phyloP scores from a whole-genome alignment of 2,113 vertebrate genomes.

The Ptilonorhynchus violaceus region DNA sequence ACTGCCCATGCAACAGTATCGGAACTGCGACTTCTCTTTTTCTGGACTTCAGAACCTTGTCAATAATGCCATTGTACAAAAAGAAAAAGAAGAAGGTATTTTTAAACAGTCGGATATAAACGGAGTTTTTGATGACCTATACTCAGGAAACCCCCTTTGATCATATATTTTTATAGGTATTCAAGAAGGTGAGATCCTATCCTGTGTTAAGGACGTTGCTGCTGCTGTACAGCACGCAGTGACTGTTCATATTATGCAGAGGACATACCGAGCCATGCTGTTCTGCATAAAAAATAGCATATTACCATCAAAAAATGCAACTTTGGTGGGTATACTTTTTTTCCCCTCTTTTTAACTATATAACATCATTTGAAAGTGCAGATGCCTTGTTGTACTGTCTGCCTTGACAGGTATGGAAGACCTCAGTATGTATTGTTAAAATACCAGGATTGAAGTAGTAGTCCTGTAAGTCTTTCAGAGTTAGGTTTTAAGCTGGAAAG shows the following conservation, averaged over 20 bases:
- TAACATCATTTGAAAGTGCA: neutral
- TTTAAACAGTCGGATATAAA: neutral
- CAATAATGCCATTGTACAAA: constrained; percentile 69
- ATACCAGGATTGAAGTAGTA: neutral
- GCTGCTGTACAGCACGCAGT: constrained; percentile 83
- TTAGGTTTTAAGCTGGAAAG: neutral
- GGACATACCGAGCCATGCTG: constrained; percentile 87
- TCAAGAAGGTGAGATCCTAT: constrained; percentile 78
- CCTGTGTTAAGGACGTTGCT: constrained; percentile 86
- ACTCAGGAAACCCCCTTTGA: neutral
- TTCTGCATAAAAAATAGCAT: constrained; percentile 83
- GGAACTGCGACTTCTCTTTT: constrained; percentile 92
- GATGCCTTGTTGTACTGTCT: neutral
- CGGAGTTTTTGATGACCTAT: neutral
- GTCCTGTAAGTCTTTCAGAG: neutral
- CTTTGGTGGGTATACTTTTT: constrained; percentile 77
- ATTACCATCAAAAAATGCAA: constrained; percentile 68
- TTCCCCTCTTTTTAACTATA: neutral
- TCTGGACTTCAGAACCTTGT: constrained; percentile 80
- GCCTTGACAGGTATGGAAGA: neutral
- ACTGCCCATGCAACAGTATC: constrained; percentile 78
- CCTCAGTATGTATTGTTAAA: neutral
- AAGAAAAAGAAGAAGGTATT: constrained; percentile 90
- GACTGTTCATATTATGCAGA: constrained; percentile 81
- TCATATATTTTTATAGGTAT: constrained; percentile 70